Base-by-base conservation (phyloP, 2,888 invertebrate species). In the Chrysolina oricalcia region DNA sequence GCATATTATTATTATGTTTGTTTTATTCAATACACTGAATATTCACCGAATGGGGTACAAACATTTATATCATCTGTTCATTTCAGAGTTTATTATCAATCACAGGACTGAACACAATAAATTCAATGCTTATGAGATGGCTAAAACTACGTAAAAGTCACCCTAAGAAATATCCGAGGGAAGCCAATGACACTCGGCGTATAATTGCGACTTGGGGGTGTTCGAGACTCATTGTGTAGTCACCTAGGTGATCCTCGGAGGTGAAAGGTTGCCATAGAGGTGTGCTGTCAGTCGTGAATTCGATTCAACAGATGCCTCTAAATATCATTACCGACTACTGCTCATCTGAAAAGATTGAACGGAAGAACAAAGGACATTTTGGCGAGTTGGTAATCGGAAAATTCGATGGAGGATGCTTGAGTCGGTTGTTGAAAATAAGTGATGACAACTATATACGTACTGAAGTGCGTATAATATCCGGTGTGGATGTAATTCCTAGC, bases 241-340 rank as follows among this genome's bases (percentile, higher is more conserved):
- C 86, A 85, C 86, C 87, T 84, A 85, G 87, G 87, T 85, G 86
- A 87, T 84, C 80, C 76, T 63, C 74, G 82, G 83, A 84, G 86
- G 86, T 85, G 86, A 86, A 86, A 86, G 84, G 87, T 87, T 87
- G 87, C 87, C 86, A 87, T 87, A 87, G 87, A 84, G 83, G 85
- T 87, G 87, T 82, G 82, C 86, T 82, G 66, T 86, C 78, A 83
- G 77, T 79, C 81, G 82, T 83, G 75, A 83, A 83, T 72, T 80
- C 77, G 77, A 74, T 77, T 78, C 81, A 78, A 76, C 81, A 81
- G 81, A 81, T 82, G 81, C 75, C 79, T 72, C 75, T 66, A 76
- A 76, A 77, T 75, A 77, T 79, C 79, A 75, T 77, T 75, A 77
- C 67, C 65, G 77, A 66, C 73, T 75, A 48, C 75, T 70, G 75